Evolutionary conservation across 2,888 invertebrate genomes (phyloP).

Genomic region (Lepidocyrtoides sp.): DNA sequence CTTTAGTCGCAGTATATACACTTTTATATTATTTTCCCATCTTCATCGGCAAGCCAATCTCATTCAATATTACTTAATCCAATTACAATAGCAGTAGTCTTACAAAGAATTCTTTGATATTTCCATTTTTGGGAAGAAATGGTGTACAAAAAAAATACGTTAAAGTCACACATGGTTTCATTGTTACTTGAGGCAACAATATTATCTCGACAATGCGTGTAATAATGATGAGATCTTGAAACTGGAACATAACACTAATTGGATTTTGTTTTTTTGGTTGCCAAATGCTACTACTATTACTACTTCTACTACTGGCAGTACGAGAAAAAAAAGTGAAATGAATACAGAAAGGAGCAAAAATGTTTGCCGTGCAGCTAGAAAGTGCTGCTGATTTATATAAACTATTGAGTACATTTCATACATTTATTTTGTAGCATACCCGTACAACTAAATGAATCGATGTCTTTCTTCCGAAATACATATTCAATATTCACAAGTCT

Average conservation of each 20-base stretch:
- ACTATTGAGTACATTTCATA: background rate
- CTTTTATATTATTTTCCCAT: background rate
- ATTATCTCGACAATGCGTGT: background rate
- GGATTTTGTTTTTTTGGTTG: constrained; percentile 60
- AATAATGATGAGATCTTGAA: constrained; percentile 41
- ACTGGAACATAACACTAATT: constrained; percentile 53
- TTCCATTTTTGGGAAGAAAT: background rate
- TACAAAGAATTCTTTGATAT: constrained; percentile 24
- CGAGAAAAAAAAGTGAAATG: constrained; percentile 19
- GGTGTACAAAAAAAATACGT: background rate
- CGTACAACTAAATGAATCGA: background rate
- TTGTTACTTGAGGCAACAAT: constrained; percentile 17
- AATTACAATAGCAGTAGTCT: constrained; percentile 47
- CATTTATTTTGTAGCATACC: background rate
- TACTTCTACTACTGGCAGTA: background rate
- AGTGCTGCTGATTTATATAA: background rate
- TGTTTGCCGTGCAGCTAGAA: background rate
- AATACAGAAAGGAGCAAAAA: background rate
- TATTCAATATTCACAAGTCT: too few relatives aligned
- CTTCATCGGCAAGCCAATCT: constrained; percentile 41
- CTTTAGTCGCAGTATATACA: background rate
- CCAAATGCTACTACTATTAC: background rate
- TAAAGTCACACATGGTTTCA: constrained; percentile 14
- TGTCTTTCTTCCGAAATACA: background rate
- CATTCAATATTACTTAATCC: constrained; percentile 46